Evolutionary conservation across 2,888 invertebrate species (phyloP).

Genomic region (Sepiola atlantica): DNA sequence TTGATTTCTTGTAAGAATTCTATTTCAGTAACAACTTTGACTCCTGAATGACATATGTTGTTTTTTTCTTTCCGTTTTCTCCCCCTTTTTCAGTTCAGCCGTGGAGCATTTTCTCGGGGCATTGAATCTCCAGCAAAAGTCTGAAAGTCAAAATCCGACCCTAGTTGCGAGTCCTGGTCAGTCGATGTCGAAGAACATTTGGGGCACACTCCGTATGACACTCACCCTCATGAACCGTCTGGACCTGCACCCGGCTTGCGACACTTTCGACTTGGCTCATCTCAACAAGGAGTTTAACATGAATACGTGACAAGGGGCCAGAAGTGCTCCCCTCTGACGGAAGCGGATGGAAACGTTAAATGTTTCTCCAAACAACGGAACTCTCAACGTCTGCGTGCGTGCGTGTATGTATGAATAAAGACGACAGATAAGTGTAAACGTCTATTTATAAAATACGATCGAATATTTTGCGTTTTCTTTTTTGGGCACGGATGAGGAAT

Average conservation of each 20-base stretch:
- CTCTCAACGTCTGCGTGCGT: too few relatives aligned
- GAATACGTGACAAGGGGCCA: conserved; percentile 52
- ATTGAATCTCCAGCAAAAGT: conserved; percentile 89
- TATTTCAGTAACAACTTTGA: too few relatives aligned
- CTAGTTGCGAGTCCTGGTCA: conserved; percentile 70
- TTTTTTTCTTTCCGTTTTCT: not conserved
- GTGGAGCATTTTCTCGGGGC: conserved; percentile 95
- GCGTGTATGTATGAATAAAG: too few relatives aligned
- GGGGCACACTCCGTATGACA: conserved; percentile 93
- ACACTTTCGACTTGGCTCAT: conserved; percentile 75
- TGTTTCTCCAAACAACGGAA: too few relatives aligned
- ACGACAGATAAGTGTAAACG: too few relatives aligned
- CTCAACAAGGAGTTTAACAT: conserved; percentile 73
- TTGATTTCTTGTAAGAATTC: too few relatives aligned
- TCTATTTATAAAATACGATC: too few relatives aligned
- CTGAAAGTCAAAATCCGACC: conserved; percentile 77
- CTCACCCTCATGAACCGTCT: conserved; percentile 83
- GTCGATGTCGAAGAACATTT: conserved; percentile 91
- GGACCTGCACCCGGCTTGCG: conserved; percentile 78
- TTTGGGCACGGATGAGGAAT: too few relatives aligned
- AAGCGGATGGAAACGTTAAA: too few relatives aligned
- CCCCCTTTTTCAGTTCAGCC: conserved; percentile 88
- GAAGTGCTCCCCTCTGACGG: not conserved
- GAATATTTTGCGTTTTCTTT: too few relatives aligned
- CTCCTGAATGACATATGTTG: not conserved